Percentiles rank a stretch among this genome's conserved stretches.
Conservation (phyloP, 2,797 vertebrate genomes). For the Octomys mimax region DNA sequence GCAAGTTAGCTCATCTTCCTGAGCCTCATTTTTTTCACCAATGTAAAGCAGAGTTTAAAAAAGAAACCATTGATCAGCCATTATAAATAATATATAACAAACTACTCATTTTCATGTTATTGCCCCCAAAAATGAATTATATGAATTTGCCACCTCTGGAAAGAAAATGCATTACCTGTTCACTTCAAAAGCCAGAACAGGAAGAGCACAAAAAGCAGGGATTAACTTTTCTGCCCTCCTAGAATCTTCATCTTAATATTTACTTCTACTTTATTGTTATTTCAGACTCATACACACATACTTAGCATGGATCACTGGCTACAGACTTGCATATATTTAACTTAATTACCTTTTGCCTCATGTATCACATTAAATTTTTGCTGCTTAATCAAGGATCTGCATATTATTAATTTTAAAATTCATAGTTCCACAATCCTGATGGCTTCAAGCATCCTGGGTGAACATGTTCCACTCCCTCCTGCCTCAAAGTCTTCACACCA, state of each 20-base stretch:
- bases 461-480: background rate
- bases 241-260: conserved; percentile 47
- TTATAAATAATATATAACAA: conserved; percentile 49
- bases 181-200: conserved; percentile 43
- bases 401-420: conserved; percentile 52
- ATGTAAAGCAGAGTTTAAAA: conserved; percentile 49
- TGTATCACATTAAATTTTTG: conserved; percentile 67
- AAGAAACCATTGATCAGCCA: conserved; percentile 3
- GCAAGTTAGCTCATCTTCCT: background rate
- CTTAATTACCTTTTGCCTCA: conserved; percentile 66
- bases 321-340: conserved; percentile 49
- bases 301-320: conserved; percentile 47
- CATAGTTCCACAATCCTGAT: background rate
- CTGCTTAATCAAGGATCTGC: conserved; percentile 66
- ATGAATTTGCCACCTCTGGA: conserved; percentile 21
- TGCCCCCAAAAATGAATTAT: conserved; percentile 30
- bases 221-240: background rate
- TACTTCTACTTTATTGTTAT: conserved; percentile 47
- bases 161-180: conserved; percentile 22
- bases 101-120: background rate
- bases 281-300: conserved; percentile 15
- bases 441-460: background rate
- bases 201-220: background rate
- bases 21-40: background rate
- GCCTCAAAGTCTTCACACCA: background rate